Conservation (phyloP, 2,113 vertebrate genomes). For the Xyliphius kryptos region DNA sequence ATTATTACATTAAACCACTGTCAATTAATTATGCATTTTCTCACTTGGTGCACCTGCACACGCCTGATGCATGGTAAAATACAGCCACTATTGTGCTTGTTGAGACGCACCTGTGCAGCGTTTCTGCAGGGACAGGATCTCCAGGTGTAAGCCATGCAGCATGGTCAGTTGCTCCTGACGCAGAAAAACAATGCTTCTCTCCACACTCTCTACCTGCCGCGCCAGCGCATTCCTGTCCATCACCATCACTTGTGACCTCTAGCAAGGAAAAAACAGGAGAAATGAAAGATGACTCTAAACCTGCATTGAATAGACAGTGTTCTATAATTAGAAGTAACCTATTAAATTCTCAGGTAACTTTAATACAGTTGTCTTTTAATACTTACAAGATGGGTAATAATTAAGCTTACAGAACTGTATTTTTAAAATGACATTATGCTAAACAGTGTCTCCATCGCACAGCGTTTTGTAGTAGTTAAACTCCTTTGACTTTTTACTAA, state of each 20-base stretch:
- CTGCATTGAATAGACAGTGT: too few relatives aligned
- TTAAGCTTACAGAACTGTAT: too few relatives aligned
- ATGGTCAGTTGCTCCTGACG: slow-evolving; percentile 88
- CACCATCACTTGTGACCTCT: slow-evolving; percentile 51
- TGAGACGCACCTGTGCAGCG: slow-evolving; percentile 80
- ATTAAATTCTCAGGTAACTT: too few relatives aligned
- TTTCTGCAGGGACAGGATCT: slow-evolving; percentile 92
- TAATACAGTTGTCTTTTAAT: too few relatives aligned
- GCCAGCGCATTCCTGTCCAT: slow-evolving; percentile 82
- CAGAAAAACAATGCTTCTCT: slow-evolving; percentile 85
- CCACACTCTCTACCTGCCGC: slow-evolving; percentile 84
- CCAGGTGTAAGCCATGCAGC: slow-evolving; percentile 86
- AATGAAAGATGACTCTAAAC: neutral
- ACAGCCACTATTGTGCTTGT: neutral
- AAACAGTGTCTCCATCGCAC: too few relatives aligned
- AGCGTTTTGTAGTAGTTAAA: too few relatives aligned
- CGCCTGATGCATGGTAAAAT: neutral
- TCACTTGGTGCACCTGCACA: neutral
- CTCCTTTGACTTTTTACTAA: too few relatives aligned
- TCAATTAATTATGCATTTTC: too few relatives aligned
- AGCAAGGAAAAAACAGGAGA: slow-evolving; percentile 28
- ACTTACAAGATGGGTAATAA: too few relatives aligned
- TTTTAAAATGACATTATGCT: too few relatives aligned
- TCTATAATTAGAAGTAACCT: too few relatives aligned
- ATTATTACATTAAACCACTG: neutral